Percentiles rank a stretch among this genome's conserved stretches.
phyloP scores from a whole-genome alignment of 2,888 invertebrate species.

The Torymus aiolomorphi region DNA sequence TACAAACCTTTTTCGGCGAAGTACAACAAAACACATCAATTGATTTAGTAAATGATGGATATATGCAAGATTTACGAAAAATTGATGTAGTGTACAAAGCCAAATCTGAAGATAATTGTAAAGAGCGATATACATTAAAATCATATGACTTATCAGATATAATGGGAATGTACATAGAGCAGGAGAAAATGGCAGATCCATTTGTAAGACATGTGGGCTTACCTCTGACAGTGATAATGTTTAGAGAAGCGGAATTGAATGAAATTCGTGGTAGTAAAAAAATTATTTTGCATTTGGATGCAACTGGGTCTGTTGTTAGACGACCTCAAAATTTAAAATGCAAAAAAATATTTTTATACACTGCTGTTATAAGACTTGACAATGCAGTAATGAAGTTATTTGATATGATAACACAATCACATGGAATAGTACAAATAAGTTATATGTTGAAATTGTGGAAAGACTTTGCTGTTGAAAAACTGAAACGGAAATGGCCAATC shows the following conservation, averaged over 20 bases:
- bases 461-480: conserved; percentile 9
- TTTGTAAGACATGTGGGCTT: no score
- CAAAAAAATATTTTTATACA: conserved; percentile 27
- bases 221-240: conserved; percentile 32
- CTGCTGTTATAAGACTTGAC: not conserved
- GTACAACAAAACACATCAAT: no score
- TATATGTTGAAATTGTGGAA: not conserved
- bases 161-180: conserved; percentile 9
- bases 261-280: not conserved
- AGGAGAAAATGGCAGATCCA: conserved; percentile 15
- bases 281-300: conserved; percentile 26
- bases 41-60: no score
- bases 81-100: no score
- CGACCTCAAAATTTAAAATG: not conserved
- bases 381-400: conserved; percentile 7
- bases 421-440: conserved; percentile 1
- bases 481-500: conserved; percentile 18
- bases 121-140: conserved; percentile 21
- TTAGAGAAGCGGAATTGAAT: no score
- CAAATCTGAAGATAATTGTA: no score
- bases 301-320: conserved; percentile 1
- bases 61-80: no score
- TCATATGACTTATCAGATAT: conserved; percentile 55
- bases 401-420: conserved; percentile 11
- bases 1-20: no score